A percentile compares a stretch with the other conserved stretches of the same genome.
Evolutionary conservation across 2,797 vertebrate species (phyloP).

Genomic region (Clarias fuscus): DNA sequence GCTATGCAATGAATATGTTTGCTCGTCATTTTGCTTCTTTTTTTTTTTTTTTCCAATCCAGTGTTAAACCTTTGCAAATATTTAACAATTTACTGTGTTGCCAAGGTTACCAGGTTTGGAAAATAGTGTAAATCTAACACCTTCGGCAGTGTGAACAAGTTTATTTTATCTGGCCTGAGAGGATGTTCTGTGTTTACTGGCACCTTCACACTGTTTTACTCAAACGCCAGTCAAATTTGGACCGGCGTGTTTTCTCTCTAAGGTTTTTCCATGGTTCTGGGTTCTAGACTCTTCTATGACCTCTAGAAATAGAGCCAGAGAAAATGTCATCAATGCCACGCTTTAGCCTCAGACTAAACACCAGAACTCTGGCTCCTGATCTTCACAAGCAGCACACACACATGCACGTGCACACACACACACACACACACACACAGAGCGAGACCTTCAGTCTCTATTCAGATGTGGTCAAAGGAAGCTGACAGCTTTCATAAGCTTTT

Average conservation of each 20-base stretch:
- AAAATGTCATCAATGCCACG: background rate
- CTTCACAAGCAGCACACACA: background rate
- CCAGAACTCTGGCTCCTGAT: background rate
- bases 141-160: background rate
- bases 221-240: background rate
- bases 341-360: conserved; percentile 18
- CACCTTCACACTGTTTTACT: background rate
- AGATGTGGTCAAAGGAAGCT: background rate
- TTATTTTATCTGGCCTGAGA: background rate
- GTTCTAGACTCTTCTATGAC: background rate
- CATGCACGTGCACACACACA: background rate
- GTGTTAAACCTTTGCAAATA: background rate
- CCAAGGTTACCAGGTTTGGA: background rate
- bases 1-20: background rate
- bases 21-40: background rate
- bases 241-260: background rate
- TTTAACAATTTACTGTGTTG: background rate
- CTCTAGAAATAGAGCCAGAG: background rate
- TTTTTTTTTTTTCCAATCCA: background rate
- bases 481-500: background rate
- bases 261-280: background rate
- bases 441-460: background rate
- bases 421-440: background rate
- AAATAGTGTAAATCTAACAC: background rate
- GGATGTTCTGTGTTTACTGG: conserved; percentile 14